A percentile compares a stretch with the other conserved stretches of the same genome.
Evolutionary conservation across 2,113 vertebrate species (phyloP).

Genomic region (Ptychochromis oligacanthus): DNA sequence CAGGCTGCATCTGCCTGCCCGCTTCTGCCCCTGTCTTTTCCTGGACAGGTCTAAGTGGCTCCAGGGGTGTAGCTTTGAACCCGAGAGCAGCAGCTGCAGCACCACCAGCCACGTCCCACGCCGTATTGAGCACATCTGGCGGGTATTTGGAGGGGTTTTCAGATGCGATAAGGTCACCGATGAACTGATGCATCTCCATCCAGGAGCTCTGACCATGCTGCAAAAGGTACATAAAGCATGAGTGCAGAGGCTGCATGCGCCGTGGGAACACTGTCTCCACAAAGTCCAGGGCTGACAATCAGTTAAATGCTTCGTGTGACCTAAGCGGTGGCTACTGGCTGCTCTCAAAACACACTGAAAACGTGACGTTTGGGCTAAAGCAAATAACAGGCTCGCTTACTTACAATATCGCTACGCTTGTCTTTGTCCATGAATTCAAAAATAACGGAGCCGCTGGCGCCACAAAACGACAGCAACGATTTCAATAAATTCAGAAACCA

Average conservation of each 20-base stretch:
- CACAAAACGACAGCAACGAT: neutral
- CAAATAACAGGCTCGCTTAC: slow-evolving; percentile 38
- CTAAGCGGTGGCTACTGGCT: neutral
- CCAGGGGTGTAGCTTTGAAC: slow-evolving; percentile 57
- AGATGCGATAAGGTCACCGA: slow-evolving; percentile 79
- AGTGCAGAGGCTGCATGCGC: neutral
- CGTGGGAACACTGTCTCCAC: slow-evolving; percentile 2
- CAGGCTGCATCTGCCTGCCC: slow-evolving; percentile 5
- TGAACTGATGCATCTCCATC: slow-evolving; percentile 83
- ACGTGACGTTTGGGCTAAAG: neutral
- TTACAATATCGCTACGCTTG: slow-evolving; percentile 69
- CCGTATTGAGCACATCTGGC: slow-evolving; percentile 63
- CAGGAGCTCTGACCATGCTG: slow-evolving; percentile 78
- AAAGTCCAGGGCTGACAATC: neutral
- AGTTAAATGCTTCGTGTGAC: neutral
- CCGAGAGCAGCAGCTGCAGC: slow-evolving; percentile 43
- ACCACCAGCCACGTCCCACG: slow-evolving; percentile 62
- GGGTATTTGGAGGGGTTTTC: slow-evolving; percentile 67
- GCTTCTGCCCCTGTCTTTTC: slow-evolving; percentile 48
- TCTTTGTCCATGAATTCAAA: slow-evolving; percentile 76
- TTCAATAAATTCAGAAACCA: neutral
- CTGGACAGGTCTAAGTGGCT: slow-evolving; percentile 39
- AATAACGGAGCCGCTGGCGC: neutral
- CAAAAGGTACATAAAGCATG: neutral
- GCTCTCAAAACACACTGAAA: neutral